Conservation (phyloP, 2,113 vertebrate species). For the Nesogale talazaci region DNA sequence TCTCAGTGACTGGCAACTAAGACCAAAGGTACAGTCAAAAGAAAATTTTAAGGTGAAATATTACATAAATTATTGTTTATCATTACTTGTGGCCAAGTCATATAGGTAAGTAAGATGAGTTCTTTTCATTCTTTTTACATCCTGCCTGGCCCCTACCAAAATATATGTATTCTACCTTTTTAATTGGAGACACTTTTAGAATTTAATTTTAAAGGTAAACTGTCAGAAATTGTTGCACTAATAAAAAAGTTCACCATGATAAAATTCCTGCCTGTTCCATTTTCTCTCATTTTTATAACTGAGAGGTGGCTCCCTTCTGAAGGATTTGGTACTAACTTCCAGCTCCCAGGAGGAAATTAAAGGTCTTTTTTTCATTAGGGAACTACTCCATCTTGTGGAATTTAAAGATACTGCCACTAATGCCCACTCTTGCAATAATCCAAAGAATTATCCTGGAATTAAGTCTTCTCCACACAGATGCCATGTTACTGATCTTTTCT, state of each 20-base stretch:
- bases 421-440: conserved; percentile 15
- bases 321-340: neutral
- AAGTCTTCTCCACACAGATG: conserved; percentile 1
- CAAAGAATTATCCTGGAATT: neutral
- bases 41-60: neutral
- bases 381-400: conserved; percentile 42
- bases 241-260: conserved; percentile 22
- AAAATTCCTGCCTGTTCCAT: conserved; percentile 16
- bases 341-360: conserved; percentile 39
- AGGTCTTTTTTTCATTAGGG: neutral
- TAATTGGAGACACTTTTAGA: neutral
- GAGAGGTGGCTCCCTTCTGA: neutral
- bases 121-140: conserved; percentile 6
- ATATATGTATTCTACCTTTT: neutral
- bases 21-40: neutral
- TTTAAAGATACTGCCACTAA: neutral
- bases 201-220: conserved; percentile 49
- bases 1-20: neutral
- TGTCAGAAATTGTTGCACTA: conserved; percentile 76
- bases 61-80: neutral
- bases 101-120: conserved; percentile 30
- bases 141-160: neutral
- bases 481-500: conserved; percentile 49
- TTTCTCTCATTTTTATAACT: conserved; percentile 9
- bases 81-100: conserved; percentile 21